Percentiles rank a stretch among this genome's conserved stretches.
These are phyloP conservation scores for Arothron firmamentum DNA, from an alignment of 2,113 vertebrate genomes.

Conservation along the genomic window DNA sequence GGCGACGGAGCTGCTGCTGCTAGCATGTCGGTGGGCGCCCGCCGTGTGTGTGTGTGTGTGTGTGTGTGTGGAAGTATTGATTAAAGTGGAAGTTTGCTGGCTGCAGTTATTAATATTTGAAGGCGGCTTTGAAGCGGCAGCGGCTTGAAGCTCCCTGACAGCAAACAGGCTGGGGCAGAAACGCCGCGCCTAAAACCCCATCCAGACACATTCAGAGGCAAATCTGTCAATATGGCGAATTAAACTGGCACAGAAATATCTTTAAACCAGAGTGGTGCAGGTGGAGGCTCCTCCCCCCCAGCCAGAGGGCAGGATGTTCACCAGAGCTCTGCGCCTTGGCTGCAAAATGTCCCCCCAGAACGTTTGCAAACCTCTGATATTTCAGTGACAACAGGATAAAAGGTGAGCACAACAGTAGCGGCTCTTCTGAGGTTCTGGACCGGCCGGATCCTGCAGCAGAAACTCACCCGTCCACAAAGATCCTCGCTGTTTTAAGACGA, in stretches of 20 bases:
- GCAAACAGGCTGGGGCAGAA: too few relatives aligned
- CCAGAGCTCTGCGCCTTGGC: too few relatives aligned
- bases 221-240: background rate
- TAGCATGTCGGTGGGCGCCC: background rate
- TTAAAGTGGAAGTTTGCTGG: conserved; percentile 26
- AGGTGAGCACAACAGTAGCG: too few relatives aligned
- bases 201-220: background rate
- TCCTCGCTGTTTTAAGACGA: too few relatives aligned
- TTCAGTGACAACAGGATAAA: too few relatives aligned
- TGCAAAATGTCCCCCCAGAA: too few relatives aligned
- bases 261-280: background rate
- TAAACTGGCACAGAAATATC: background rate
- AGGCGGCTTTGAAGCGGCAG: conserved; percentile 46
- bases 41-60: conserved; percentile 7
- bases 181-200: background rate
- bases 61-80: conserved; percentile 39
- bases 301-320: too few relatives aligned
- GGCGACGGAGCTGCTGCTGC: conserved; percentile 1
- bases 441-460: too few relatives aligned
- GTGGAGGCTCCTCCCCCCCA: too few relatives aligned
- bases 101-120: conserved; percentile 58
- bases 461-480: too few relatives aligned
- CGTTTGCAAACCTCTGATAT: too few relatives aligned
- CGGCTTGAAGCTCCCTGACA: conserved; percentile 37
- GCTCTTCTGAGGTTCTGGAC: background rate